Conservation (phyloP, 2,797 vertebrate genomes). For the Coreius guichenoti region DNA sequence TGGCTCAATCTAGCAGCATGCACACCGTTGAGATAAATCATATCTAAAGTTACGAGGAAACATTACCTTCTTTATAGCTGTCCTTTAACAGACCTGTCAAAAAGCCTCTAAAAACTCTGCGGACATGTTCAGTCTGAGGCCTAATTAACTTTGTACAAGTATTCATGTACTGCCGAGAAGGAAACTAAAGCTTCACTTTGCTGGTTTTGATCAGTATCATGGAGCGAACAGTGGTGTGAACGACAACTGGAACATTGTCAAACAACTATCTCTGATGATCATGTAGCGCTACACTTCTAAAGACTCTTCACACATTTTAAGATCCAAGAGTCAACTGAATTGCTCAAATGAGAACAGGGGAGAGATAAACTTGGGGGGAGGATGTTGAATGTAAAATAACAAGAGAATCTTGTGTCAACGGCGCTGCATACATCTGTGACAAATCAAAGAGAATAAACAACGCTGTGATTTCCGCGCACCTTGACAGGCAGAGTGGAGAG, state of each 20-base stretch:
- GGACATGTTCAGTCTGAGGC: constrained; percentile 56
- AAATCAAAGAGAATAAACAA: constrained; percentile 67
- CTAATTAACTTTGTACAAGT: constrained; percentile 75
- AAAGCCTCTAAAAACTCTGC: constrained; percentile 11
- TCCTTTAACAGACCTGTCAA: constrained; percentile 30
- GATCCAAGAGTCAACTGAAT: constrained; percentile 59
- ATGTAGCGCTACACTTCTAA: constrained; percentile 41
- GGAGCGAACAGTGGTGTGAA: constrained; percentile 43
- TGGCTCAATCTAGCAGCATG: background rate
- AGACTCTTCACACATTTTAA: constrained; percentile 52
- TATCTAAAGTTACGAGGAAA: constrained; percentile 12
- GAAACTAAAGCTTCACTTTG: constrained; percentile 78
- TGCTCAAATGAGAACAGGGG: constrained; percentile 41
- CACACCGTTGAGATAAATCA: background rate
- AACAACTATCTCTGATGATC: constrained; percentile 61
- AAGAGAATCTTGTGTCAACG: constrained; percentile 63
- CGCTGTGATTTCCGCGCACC: constrained; percentile 58
- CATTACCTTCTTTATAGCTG: constrained; percentile 3
- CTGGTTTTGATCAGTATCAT: constrained; percentile 75
- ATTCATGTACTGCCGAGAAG: constrained; percentile 69
- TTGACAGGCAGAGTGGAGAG: constrained; percentile 57
- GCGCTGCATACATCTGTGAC: constrained; percentile 56
- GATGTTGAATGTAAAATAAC: constrained; percentile 54
- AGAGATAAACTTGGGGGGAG: constrained; percentile 3
- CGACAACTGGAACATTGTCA: constrained; percentile 54